These are phyloP conservation scores for Fringilla coelebs DNA, from an alignment of 2,797 vertebrate genomes.

Conservation along the genomic window DNA sequence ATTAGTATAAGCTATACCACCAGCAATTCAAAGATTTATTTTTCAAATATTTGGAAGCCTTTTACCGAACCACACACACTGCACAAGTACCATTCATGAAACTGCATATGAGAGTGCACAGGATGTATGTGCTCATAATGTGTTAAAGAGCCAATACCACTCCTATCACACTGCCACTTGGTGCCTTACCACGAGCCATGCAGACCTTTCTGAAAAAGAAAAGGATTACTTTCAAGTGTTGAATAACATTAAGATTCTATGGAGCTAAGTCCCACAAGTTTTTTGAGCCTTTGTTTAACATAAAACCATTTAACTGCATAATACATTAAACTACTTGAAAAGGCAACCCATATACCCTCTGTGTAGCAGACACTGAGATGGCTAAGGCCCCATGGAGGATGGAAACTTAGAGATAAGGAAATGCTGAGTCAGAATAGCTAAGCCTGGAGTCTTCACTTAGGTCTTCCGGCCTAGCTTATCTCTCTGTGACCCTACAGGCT, in stretches of 20 bases:
- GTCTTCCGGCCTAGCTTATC: too few relatives aligned
- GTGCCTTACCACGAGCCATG: rapidly evolving
- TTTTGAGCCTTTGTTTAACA: neutral
- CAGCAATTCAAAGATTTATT: neutral
- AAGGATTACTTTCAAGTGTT: neutral
- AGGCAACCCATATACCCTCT: neutral
- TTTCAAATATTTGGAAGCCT: neutral
- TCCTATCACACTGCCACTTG: neutral
- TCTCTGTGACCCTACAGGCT: too few relatives aligned
- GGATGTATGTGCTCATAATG: neutral
- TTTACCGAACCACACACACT: neutral
- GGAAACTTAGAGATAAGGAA: too few relatives aligned
- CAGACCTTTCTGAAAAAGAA: neutral
- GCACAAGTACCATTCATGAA: rapidly evolving
- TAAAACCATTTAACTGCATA: neutral
- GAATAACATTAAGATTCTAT: neutral
- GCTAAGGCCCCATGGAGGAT: too few relatives aligned
- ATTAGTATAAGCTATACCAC: rapidly evolving
- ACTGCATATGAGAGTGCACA: neutral
- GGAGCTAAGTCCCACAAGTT: neutral
- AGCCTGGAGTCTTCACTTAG: too few relatives aligned
- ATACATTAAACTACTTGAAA: neutral
- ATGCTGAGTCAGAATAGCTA: too few relatives aligned
- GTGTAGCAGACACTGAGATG: too few relatives aligned
- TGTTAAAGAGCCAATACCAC: neutral